Base-by-base conservation (phyloP, 2,888 invertebrate genomes). In the Polydrusus pterygomalis region DNA sequence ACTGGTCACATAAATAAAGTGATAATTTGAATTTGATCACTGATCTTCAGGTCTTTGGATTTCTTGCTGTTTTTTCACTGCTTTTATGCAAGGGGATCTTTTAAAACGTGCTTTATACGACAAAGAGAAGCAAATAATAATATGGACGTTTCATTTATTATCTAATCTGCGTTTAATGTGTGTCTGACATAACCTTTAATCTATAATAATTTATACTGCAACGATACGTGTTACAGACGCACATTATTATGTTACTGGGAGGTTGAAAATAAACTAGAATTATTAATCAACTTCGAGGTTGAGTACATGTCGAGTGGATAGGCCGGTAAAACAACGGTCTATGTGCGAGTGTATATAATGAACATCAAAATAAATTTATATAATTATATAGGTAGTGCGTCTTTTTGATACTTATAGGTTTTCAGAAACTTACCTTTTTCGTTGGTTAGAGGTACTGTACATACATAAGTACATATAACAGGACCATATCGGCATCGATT, bases 161-260 rank as follows among this genome's bases (percentile, higher is more conserved):
- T 25, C 25, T 25, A 25, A 25, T 25, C 40, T 40, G 8, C 1
- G 40, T 40, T 40, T 40, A 34, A 34, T 34, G n/a, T 58, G 15
- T n/a, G 17, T 58, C 15, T 38, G 17, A 58, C 58, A 58, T 58
- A 58, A 58, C 58, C 58, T 58, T 58, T 58, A 38, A 30, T 56
- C 30, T 56, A n/a, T n/a, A n/a, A n/a, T n/a, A n/a, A n/a, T n/a
- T n/a, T 56, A 15, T 38, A n/a, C 20, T 58, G 38, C 38, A 38
- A 8, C 30, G n/a, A n/a, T 30, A 56, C 17, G 58, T 58, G 8
- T 9, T 47, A 38, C 17, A 15, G 38, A 34, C 58, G 15, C 38
- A 58, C 9, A 25, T n/a, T 15, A 38, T 34, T 34, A 1, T 2
- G 8, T 6, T 9, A n/a, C 13, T 34, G 7, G 30, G 10, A 56